Base-by-base conservation (phyloP, 2,113 vertebrate genomes). In the Etheostoma spectabile region DNA sequence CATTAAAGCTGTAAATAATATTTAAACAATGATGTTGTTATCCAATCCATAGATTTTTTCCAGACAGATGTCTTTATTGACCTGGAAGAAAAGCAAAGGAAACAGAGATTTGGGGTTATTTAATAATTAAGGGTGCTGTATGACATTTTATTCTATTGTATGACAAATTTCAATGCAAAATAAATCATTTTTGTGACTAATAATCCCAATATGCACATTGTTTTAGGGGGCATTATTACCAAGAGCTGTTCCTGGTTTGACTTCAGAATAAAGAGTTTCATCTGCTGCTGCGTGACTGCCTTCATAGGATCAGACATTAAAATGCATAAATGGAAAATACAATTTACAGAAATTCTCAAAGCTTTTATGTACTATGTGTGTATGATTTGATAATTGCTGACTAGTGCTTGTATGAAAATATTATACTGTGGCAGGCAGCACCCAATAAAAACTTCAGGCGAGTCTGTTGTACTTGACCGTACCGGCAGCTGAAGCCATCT, bases 211-310 rank as follows among this genome's bases (percentile, higher is more conserved):
- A 11, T 46, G 24, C 10, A 60, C 10, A n/a, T 33, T 33, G n/a
- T 24, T 12, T 11, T 46, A 24, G 2, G 15, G 1, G 38, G 19
- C 13, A 11, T 84, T 33, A 10, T 72, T 57, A 73, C 57, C 62
- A 4, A 11, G 11, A 60, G 16, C 6, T 57, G 38, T 7, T 72
- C 42, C 60, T 57, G 18, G 4, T 60, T 55, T 73, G 56, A 86
- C n/a, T 55, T 67, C 30, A 51, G 76, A 79, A 33, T 86, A 86
- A 74, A 82, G 1, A 6, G 46, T 6, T 35, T 15, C 66, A 38
- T 66, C 42, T 2, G 56, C 15, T 45, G 42, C 61, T 62, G 62
- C 56, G 19, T 30, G 11, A 21, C 46, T 35, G 46, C 48, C 33
- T 49, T 8, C 38, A 51, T 48, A 46, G 16, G 8, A 1, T 2